Evolutionary conservation across 2,113 vertebrate species (phyloP).

Genomic region (Pollachius pollachius): DNA sequence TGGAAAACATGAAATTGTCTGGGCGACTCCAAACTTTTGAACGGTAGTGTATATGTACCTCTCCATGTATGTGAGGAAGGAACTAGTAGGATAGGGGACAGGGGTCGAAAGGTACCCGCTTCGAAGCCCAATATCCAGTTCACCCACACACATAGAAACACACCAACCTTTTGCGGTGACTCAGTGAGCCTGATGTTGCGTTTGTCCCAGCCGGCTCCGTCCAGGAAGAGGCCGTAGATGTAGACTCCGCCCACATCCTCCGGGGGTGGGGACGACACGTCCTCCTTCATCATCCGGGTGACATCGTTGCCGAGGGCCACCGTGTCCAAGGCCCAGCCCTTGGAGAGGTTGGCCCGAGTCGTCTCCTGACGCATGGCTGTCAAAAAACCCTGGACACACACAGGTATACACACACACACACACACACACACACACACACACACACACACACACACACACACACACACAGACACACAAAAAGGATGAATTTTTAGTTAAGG

Average conservation of each 20-base stretch:
- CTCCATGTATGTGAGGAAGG: too few species aligned
- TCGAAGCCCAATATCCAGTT: background rate
- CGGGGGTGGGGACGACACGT: constrained; percentile 72
- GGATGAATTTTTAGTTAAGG: too few species aligned
- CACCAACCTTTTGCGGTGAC: constrained; percentile 71
- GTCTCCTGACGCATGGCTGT: constrained; percentile 84
- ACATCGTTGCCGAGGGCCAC: constrained; percentile 79
- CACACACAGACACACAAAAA: background rate
- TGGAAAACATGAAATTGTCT: too few species aligned
- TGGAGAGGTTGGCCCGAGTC: constrained; percentile 73
- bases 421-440: constrained; percentile 1
- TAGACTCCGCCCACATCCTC: constrained; percentile 80
- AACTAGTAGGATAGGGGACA: too few species aligned
- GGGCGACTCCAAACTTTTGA: too few species aligned
- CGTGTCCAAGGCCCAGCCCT: constrained; percentile 81
- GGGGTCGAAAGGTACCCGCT: too few species aligned
- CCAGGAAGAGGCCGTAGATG: constrained; percentile 78
- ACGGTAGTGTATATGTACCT: too few species aligned
- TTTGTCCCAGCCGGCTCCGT: constrained; percentile 82
- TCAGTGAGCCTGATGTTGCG: constrained; percentile 71
- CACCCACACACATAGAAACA: constrained; percentile 1
- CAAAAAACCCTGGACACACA: constrained; percentile 74
- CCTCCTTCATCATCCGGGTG: constrained; percentile 82
- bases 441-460: background rate
- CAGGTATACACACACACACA: background rate